These are phyloP conservation scores for Chymomyza fuscimana DNA, from an alignment of 2,888 invertebrate species.

Conservation along the genomic window DNA sequence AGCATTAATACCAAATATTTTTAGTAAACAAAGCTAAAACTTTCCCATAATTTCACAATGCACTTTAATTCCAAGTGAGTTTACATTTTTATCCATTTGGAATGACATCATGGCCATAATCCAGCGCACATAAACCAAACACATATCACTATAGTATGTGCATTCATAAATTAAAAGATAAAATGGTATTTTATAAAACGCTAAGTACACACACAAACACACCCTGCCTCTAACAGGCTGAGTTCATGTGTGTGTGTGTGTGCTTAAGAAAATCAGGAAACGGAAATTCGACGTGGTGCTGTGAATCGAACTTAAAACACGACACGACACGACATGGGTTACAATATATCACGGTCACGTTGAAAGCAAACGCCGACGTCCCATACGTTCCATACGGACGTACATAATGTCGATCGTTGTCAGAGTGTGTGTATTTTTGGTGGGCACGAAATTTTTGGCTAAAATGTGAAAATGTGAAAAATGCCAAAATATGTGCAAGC, in stretches of 20 bases:
- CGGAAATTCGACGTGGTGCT: conserved; percentile 71
- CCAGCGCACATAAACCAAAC: conserved; percentile 82
- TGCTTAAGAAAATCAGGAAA: conserved; percentile 66
- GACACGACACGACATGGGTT: conserved; percentile 56
- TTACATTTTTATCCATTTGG: background rate
- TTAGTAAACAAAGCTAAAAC: background rate
- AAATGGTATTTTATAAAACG: conserved; percentile 64
- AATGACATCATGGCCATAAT: background rate
- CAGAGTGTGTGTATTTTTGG: conserved; percentile 5
- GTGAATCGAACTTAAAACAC: conserved; percentile 70
- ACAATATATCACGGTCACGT: conserved; percentile 47
- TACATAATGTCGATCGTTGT: conserved; percentile 24
- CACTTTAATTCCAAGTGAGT: background rate
- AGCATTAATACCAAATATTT: too few relatives aligned
- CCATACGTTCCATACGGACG: conserved; percentile 13
- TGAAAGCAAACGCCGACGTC: conserved; percentile 27
- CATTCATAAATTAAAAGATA: conserved; percentile 65
- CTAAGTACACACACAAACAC: conserved; percentile 50
- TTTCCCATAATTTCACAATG: background rate
- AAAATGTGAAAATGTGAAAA: conserved; percentile 36
- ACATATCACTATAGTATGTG: conserved; percentile 60
- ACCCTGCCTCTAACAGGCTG: conserved; percentile 3
- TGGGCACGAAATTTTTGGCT: conserved; percentile 29
- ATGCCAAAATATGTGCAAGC: conserved; percentile 63
- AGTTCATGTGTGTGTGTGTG: background rate